Evolutionary conservation across 35 echinoderm and acorn worm species (phyloP).

Genomic region (Acanthaster planci): DNA sequence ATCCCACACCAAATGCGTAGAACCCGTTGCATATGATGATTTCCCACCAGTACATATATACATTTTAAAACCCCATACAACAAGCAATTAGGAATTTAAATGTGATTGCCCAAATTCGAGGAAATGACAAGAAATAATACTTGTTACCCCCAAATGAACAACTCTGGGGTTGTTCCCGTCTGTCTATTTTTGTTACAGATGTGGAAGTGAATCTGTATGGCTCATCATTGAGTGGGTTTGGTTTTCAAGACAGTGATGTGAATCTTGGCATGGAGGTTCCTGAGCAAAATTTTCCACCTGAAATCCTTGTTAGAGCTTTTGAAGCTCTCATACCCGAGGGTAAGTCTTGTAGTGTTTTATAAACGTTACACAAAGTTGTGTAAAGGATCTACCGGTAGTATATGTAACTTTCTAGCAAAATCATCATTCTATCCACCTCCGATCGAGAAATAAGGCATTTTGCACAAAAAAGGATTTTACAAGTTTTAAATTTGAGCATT

Average conservation of each 20-base stretch:
- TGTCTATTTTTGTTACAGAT: conserved; percentile 39
- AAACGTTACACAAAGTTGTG: no score
- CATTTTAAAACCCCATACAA: not conserved
- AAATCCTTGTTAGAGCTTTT: conserved; percentile 50
- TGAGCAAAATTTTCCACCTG: conserved; percentile 34
- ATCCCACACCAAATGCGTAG: no score
- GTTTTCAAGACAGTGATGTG: conserved; percentile 82
- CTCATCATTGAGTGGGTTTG: conserved; percentile 90
- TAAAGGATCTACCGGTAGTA: no score
- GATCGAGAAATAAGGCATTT: no score
- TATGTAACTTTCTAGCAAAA: no score
- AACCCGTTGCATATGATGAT: no score
- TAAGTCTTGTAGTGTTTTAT: not conserved
- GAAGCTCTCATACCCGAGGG: conserved; percentile 38
- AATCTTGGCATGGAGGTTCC: conserved; percentile 78
- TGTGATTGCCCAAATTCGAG: not conserved
- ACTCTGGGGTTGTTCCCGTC: not conserved
- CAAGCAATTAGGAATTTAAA: not conserved
- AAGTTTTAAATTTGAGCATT: no score
- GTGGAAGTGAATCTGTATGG: conserved; percentile 81
- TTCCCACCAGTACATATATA: no score
- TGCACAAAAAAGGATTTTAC: no score
- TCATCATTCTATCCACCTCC: no score
- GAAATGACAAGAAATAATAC: not conserved
- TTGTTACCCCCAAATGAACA: not conserved